Evolutionary conservation across 2,888 invertebrate genomes (phyloP), one percentile per base, ranked within the genome.

Genomic region (Drosophila greeni): DNA sequence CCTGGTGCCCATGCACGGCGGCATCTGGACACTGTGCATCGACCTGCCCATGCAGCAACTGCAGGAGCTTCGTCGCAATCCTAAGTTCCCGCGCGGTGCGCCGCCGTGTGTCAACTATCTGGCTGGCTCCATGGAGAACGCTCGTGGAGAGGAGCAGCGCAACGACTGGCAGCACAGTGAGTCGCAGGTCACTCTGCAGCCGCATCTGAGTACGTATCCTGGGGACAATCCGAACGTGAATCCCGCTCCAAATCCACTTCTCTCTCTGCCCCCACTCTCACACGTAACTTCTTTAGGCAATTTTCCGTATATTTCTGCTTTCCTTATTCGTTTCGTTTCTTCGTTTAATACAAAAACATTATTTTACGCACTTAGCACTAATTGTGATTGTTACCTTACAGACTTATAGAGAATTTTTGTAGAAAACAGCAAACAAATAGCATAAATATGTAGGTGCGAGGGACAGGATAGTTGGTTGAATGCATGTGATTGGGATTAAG

Each of bases 11-110:
- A 95, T 95, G 93, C 94, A 94, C 81, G 95, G 95, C n/a, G 97
- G 95, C 34, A 97, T 95, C 84, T 97, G 95, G 97, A 96, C 94
- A 23, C 91, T 95, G 88, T 97, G 94, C 88, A 94, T 94, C 81
- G 94, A 94, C 81, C 91, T 96, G 79, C 92, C 93, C 92, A 93
- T 94, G 74, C 93, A 94, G 85, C 94, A 95, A 89, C 91, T 94
- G 73, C 89, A 91, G 72, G 90, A 94, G 82, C 57, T 87, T 51
- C 86, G 86, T 12, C 82, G 86, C 34, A 84, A 88, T 68, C 84
- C 85, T 18, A 88, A 87, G 55, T 88, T 88, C 65, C 88, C 88
- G 6, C 84, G 87, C 26, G 85, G 86, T 6, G 91, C 92, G 66
- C 92, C 93, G 79, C 90, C 91, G 68, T 95, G 96, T 89, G 93